phyloP scores from a whole-genome alignment of 1,140 invertebrate genomes.

The Cheumatopsyche charites region DNA sequence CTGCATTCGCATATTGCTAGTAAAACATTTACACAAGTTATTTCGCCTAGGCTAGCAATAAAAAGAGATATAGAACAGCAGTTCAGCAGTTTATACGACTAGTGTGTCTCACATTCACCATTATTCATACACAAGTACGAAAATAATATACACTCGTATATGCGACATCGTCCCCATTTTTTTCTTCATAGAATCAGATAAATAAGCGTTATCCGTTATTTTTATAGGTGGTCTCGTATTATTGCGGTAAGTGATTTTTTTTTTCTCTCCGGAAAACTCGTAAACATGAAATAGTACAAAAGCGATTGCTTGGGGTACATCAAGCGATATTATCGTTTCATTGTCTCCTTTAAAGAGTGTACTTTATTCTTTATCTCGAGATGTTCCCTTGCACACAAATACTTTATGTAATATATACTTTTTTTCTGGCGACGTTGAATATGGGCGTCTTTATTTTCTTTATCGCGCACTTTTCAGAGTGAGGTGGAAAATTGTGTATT shows the following conservation, averaged over 20 bases:
- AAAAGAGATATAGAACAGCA: no score
- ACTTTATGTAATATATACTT: background rate
- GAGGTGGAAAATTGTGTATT: background rate
- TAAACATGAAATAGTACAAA: slow-evolving; percentile 23
- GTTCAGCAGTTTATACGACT: no score
- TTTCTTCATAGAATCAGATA: background rate
- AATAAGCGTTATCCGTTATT: background rate
- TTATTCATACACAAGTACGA: no score
- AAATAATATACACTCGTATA: no score
- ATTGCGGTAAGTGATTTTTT: slow-evolving; percentile 18
- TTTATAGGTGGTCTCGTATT: background rate
- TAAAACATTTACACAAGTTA: no score
- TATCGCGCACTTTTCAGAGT: slow-evolving; percentile 5
- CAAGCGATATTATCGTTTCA: slow-evolving; percentile 21
- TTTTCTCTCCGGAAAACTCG: background rate
- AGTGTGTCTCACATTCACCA: no score
- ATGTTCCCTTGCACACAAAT: background rate
- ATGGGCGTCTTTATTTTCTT: slow-evolving; percentile 25
- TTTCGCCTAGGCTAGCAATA: no score
- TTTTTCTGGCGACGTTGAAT: slow-evolving; percentile 9
- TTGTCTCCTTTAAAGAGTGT: slow-evolving; percentile 26
- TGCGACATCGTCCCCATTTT: no score
- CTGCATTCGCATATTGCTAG: no score
- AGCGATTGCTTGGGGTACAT: slow-evolving; percentile 12
- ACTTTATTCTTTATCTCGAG: slow-evolving; percentile 21